phyloP scores from a whole-genome alignment of 1,140 invertebrate species.

The Delia radicum region DNA sequence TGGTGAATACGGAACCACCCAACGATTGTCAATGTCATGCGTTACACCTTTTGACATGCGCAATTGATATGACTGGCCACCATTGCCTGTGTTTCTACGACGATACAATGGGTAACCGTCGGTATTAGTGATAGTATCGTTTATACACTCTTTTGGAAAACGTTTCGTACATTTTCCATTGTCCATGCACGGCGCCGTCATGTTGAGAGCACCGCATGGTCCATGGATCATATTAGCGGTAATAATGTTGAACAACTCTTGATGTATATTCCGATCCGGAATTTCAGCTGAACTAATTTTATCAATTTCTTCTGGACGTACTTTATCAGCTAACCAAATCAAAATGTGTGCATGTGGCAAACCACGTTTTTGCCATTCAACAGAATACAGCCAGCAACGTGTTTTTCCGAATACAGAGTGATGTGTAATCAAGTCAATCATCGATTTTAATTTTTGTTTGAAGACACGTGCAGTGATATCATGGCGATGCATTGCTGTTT shows the following conservation, averaged over 20 bases:
- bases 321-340: conserved; percentile 43
- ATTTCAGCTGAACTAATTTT: conserved; percentile 60
- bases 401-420: conserved; percentile 40
- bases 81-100: conserved; percentile 32
- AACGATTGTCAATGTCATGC: conserved; percentile 26
- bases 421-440: conserved; percentile 42
- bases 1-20: conserved; percentile 30
- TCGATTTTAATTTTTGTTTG: conserved; percentile 45
- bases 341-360: conserved; percentile 59
- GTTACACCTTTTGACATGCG: conserved; percentile 31
- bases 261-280: conserved; percentile 55
- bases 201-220: conserved; percentile 35
- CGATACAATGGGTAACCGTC: background rate
- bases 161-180: conserved; percentile 43
- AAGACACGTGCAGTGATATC: conserved; percentile 51
- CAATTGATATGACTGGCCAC: conserved; percentile 9
- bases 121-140: conserved; percentile 28
- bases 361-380: conserved; percentile 59
- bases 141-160: conserved; percentile 34
- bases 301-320: conserved; percentile 56
- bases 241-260: conserved; percentile 30
- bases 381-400: conserved; percentile 54
- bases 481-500: conserved; percentile 35
- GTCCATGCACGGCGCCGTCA: conserved; percentile 46
- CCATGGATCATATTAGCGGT: conserved; percentile 50